phyloP scores from a whole-genome alignment of 2,888 invertebrate genomes.

The Polietes domitor region DNA sequence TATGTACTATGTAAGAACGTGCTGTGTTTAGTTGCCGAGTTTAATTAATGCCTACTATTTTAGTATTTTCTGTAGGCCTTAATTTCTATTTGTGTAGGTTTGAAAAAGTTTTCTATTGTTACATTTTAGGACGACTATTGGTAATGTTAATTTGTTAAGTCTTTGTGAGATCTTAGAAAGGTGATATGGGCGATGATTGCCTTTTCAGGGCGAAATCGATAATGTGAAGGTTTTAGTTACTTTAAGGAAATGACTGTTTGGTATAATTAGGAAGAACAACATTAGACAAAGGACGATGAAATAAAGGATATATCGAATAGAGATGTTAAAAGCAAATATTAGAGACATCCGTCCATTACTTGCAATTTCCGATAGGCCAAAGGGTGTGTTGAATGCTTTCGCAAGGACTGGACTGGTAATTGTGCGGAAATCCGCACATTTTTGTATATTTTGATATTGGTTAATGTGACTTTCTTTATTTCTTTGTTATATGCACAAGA shows the following conservation, averaged over 20 bases:
- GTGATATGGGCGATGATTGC: not conserved
- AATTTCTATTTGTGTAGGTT: slow-evolving; percentile 7
- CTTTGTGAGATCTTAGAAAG: slow-evolving; percentile 17
- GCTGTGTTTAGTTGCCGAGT: slow-evolving; percentile 45
- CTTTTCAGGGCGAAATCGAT: not conserved
- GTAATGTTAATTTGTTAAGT: slow-evolving; percentile 40
- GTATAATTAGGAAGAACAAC: not conserved
- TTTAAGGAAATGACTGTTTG: slow-evolving; percentile 9
- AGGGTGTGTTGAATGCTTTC: too few species aligned
- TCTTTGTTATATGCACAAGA: too few species aligned
- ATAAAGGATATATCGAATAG: not conserved
- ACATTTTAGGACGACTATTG: not conserved
- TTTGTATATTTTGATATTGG: too few species aligned
- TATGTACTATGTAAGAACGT: not conserved
- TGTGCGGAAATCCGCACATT: too few species aligned
- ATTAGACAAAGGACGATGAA: not conserved
- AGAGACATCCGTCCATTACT: too few species aligned
- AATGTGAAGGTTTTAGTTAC: not conserved
- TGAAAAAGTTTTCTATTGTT: slow-evolving; percentile 33
- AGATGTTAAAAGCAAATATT: too few species aligned
- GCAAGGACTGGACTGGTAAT: too few species aligned
- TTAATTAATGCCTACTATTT: slow-evolving; percentile 58
- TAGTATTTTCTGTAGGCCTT: slow-evolving; percentile 30
- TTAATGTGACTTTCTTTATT: too few species aligned
- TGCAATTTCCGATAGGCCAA: too few species aligned